phyloP scores from a whole-genome alignment of 2,888 invertebrate species.

The Andrena praecox region DNA sequence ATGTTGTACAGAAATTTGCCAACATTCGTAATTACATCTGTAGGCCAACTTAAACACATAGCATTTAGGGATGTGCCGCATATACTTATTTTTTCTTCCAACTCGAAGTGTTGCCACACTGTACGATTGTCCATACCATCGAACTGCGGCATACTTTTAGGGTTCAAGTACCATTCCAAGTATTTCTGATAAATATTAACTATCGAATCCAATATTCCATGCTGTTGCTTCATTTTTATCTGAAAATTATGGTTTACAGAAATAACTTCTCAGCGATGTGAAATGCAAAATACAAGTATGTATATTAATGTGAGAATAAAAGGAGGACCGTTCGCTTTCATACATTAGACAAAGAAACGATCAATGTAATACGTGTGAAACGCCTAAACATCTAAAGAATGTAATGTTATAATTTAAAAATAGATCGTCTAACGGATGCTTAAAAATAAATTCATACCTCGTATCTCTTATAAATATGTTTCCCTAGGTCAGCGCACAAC shows the following conservation, averaged over 20 bases:
- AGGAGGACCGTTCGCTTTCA: too few relatives aligned
- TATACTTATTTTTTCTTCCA: conserved; percentile 79
- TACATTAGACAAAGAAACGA: too few relatives aligned
- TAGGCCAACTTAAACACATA: conserved; percentile 89
- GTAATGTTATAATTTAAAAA: not conserved
- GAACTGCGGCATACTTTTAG: conserved; percentile 76
- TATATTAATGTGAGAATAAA: not conserved
- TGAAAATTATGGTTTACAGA: conserved; percentile 77
- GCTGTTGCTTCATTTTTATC: conserved; percentile 88
- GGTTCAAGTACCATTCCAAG: conserved; percentile 88
- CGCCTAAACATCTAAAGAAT: too few relatives aligned
- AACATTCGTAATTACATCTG: conserved; percentile 87
- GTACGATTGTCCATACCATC: conserved; percentile 87
- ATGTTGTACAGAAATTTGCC: conserved; percentile 95
- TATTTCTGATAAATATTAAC: conserved; percentile 88
- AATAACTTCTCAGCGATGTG: not conserved
- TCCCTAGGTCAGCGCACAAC: conserved; percentile 89
- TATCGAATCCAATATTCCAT: conserved; percentile 89
- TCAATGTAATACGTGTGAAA: too few relatives aligned
- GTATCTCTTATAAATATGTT: conserved; percentile 76
- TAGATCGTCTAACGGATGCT: not conserved
- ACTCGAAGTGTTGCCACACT: conserved; percentile 90
- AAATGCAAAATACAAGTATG: not conserved
- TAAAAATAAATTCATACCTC: conserved; percentile 57
- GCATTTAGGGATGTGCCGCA: conserved; percentile 84